These are phyloP conservation scores for Sinodicranocentrus sp. DNA, from an alignment of 2,888 invertebrate genomes.

Conservation along the genomic window DNA sequence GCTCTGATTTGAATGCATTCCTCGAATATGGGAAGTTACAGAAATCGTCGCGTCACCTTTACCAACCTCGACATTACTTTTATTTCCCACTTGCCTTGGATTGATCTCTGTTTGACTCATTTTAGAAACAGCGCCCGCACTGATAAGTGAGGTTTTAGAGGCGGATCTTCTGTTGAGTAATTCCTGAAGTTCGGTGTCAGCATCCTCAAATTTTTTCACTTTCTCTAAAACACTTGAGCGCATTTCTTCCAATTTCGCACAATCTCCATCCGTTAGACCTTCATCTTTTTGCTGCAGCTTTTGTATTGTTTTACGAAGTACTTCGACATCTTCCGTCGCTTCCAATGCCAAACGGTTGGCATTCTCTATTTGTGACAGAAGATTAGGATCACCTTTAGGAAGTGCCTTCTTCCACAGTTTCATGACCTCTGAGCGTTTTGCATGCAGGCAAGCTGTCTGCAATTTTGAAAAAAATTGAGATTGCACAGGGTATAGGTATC, in stretches of 20 bases:
- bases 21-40: no score
- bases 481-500: no score
- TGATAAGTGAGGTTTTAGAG: slow-evolving; percentile 33
- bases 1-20: slow-evolving; percentile 3
- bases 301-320: slow-evolving; percentile 68
- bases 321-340: slow-evolving; percentile 69
- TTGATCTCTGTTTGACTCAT: slow-evolving; percentile 36
- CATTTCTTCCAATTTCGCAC: slow-evolving; percentile 53
- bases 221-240: slow-evolving; percentile 62
- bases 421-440: slow-evolving; percentile 71
- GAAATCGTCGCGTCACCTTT: no score
- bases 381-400: slow-evolving; percentile 46
- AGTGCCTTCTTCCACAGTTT: slow-evolving; percentile 72
- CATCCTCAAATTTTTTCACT: slow-evolving; percentile 70
- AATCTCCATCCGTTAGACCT: slow-evolving; percentile 59
- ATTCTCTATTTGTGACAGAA: slow-evolving; percentile 69
- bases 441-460: slow-evolving; percentile 72
- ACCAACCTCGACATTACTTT: no score
- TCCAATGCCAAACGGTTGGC: slow-evolving; percentile 71
- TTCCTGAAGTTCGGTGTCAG: slow-evolving; percentile 59
- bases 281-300: slow-evolving; percentile 58
- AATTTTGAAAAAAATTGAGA: no score
- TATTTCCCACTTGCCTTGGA: no score
- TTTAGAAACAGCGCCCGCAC: slow-evolving; percentile 16
- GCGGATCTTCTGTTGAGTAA: slow-evolving; percentile 14